phyloP scores from a whole-genome alignment of 2,888 invertebrate species.

The Nemotelus nigrinus region DNA sequence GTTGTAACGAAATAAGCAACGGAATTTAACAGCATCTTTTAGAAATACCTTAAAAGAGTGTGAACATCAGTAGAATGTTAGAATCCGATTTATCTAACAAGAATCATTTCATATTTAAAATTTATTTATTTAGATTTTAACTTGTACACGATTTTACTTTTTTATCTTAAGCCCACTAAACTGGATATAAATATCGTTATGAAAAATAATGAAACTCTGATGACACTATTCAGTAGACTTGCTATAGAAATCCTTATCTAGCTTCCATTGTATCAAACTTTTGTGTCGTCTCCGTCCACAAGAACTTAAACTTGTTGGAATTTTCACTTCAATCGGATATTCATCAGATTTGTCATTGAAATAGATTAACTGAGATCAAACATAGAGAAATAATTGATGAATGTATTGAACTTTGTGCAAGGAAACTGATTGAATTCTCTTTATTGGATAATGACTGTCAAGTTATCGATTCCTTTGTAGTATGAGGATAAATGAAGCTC shows the following conservation, averaged over 20 bases:
- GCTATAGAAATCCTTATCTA: constrained; percentile 5
- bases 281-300: background rate
- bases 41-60: no score
- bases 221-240: background rate
- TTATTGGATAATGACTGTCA: background rate
- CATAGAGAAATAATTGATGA: no score
- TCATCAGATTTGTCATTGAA: background rate
- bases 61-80: no score
- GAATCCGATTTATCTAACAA: no score
- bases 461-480: constrained; percentile 1
- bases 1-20: no score
- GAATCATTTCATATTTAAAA: no score
- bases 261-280: background rate
- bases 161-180: no score
- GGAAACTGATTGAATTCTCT: background rate
- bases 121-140: no score
- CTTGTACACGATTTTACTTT: no score
- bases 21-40: no score
- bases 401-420: no score
- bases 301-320: background rate
- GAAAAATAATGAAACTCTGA: background rate
- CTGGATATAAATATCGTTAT: no score
- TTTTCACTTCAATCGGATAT: constrained; percentile 1
- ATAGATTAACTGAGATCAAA: constrained; percentile 2
- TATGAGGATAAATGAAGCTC: constrained; percentile 11